Conservation (phyloP, 35 echinoderm and acorn worm genomes). For the Apostichopus californicus region DNA sequence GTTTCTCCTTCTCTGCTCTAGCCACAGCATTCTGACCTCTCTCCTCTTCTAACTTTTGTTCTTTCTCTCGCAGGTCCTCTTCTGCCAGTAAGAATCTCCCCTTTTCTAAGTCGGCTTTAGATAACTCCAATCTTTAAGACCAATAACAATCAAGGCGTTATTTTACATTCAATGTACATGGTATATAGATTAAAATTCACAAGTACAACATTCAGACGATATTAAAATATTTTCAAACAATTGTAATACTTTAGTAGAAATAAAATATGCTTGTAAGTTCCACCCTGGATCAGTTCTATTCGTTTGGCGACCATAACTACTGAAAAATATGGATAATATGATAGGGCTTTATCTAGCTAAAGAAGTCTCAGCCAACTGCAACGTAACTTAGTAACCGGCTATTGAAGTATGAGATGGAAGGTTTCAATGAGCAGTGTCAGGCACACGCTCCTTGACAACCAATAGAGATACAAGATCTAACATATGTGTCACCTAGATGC, state of each 20-base stretch:
- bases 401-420: too few species aligned
- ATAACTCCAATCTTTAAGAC: constrained; percentile 68
- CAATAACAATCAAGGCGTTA: background rate
- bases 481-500: too few species aligned
- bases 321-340: too few species aligned
- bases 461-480: too few species aligned
- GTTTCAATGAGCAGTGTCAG: too few species aligned
- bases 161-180: background rate
- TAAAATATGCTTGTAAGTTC: background rate
- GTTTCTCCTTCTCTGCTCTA: constrained; percentile 79
- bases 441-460: too few species aligned
- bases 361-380: too few species aligned
- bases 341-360: too few species aligned
- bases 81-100: constrained; percentile 86
- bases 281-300: too few species aligned
- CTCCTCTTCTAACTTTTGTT: constrained; percentile 71
- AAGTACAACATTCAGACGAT: background rate
- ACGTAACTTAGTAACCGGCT: too few species aligned
- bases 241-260: background rate
- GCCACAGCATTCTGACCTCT: constrained; percentile 62
- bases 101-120: constrained; percentile 80
- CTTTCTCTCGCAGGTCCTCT: constrained; percentile 76
- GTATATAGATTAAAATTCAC: background rate
- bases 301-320: too few species aligned
- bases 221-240: background rate